phyloP scores from a whole-genome alignment of 2,888 invertebrate species.

The Julus scandinavius region DNA sequence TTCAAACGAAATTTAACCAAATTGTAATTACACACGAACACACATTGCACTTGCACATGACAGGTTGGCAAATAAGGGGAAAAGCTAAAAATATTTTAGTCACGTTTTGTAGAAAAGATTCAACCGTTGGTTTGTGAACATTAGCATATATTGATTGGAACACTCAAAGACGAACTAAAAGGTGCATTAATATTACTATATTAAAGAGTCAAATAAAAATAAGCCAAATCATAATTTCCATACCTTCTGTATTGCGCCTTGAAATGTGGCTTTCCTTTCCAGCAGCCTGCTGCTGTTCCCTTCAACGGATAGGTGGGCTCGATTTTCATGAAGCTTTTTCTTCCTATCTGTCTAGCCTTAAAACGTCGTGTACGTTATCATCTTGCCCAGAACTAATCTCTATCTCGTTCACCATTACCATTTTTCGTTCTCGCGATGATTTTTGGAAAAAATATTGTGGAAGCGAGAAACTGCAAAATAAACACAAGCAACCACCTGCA shows the following conservation, averaged over 20 bases:
- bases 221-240: not conserved
- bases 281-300: not conserved
- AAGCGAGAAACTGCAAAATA: not conserved
- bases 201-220: no score
- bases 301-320: not conserved
- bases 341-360: not conserved
- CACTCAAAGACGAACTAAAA: no score
- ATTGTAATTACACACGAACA: no score
- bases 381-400: not conserved
- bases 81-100: no score
- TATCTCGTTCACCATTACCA: not conserved
- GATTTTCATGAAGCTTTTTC: not conserved
- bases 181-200: no score
- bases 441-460: not conserved
- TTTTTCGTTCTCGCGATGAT: not conserved
- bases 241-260: not conserved
- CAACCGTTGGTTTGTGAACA: no score
- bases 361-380: not conserved
- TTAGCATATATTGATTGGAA: no score
- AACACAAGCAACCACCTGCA: not conserved
- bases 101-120: no score
- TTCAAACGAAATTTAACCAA: no score
- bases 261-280: constrained; percentile 18
- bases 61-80: no score
- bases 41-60: no score